Base-by-base conservation (phyloP, 1,140 invertebrate genomes). In the Acromyrmex charruanus region DNA sequence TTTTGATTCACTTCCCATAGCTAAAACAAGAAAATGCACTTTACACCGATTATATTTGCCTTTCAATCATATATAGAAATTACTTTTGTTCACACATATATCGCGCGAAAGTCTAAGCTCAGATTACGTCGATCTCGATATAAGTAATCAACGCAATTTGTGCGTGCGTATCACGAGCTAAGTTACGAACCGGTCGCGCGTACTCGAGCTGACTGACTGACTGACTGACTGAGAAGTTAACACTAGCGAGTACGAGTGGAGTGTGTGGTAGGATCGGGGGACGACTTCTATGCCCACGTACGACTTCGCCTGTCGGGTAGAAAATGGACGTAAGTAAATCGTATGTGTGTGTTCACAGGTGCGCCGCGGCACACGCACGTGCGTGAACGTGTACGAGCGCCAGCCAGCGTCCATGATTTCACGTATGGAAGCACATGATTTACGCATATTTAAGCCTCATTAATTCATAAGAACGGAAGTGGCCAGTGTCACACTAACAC, bases 151-250 rank as follows among this genome's bases (percentile, higher is more conserved):
- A 4, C 39, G 51, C 69, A 39, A 49, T 35, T 77, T 16, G 39
- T 31, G 63, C 10, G 12, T 21, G 16, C 44, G 69, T 53, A 68
- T 68, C 51, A 51, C 59, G 68, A 35, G 39, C 39, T 7, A 86
- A 77, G 87, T 68, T 44, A 74, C 65, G 61, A 82, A 88, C 59
- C 65, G 68, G 65, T 81, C 65, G 63, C 91, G 88, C 82, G 87
- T 85, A 88, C 77, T 79, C 88, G 87, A 89, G 86, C 88, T 92
- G 84, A 90, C 91, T 92, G 85, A 84, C 66, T 89, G 85, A 84
- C 66, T 89, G 87, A 89, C 89, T 74, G 86, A 87, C 72, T 89
- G 84, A 87, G 87, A 90, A 68, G 81, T 72, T 80, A 63, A 86
- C 81, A 61, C 80, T 53, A 80, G 55, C 39, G 77, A 85, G 58